Percentiles rank a stretch among this genome's conserved stretches.
phyloP scores from a whole-genome alignment of 2,888 invertebrate species.

The Buathra laborator region DNA sequence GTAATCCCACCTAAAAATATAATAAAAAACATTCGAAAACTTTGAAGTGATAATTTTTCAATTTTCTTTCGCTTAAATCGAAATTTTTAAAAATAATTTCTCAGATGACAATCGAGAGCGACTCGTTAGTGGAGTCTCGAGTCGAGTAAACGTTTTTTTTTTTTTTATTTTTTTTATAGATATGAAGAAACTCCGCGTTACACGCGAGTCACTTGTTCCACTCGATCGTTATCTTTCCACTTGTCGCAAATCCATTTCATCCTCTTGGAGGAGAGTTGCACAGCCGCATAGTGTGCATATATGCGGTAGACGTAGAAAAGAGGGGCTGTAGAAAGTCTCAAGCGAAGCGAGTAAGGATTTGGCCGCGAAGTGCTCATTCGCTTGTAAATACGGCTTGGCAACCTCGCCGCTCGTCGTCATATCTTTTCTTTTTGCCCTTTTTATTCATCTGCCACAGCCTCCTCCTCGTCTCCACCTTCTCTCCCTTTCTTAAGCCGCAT shows the following conservation, averaged over 20 bases:
- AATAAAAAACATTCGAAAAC: not conserved
- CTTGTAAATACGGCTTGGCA: slow-evolving; percentile 65
- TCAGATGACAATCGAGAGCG: slow-evolving; percentile 45
- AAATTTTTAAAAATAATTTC: slow-evolving; percentile 48
- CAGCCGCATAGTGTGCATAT: not conserved
- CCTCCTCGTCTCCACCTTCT: slow-evolving; percentile 44
- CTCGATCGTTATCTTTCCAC: slow-evolving; percentile 63
- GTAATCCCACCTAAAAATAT: not conserved
- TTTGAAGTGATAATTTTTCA: not conserved
- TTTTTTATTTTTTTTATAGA: slow-evolving; percentile 33
- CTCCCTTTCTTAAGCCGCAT: slow-evolving; percentile 36
- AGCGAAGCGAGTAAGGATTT: slow-evolving; percentile 47
- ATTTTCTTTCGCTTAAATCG: slow-evolving; percentile 24
- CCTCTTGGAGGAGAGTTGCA: slow-evolving; percentile 18
- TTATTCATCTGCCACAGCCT: slow-evolving; percentile 51
- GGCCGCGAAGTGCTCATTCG: slow-evolving; percentile 38
- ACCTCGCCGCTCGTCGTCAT: slow-evolving; percentile 59
- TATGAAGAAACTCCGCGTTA: slow-evolving; percentile 32
- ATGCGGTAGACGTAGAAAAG: slow-evolving; percentile 1
- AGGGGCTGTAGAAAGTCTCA: slow-evolving; percentile 15
- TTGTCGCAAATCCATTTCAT: slow-evolving; percentile 60
- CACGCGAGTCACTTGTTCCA: slow-evolving; percentile 61
- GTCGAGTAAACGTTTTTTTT: not conserved
- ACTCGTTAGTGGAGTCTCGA: slow-evolving; percentile 44
- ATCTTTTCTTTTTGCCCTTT: slow-evolving; percentile 45